Evolutionary conservation across 2,797 vertebrate species (phyloP), one percentile per base, ranked within the genome.

Genomic region (Urophycis tenuis): DNA sequence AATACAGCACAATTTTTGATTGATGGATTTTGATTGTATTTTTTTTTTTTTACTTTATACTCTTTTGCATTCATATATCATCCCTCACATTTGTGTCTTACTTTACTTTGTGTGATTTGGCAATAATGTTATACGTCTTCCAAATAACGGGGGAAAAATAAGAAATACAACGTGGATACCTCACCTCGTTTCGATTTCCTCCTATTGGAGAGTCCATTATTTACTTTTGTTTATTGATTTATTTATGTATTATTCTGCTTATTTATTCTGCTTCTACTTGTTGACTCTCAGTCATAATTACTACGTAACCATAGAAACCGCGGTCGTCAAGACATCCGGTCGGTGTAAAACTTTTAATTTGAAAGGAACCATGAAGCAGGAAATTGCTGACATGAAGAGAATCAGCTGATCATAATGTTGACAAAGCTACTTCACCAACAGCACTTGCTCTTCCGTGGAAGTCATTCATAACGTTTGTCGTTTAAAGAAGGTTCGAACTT

Each of bases 401-500:
- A 78, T 93, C 93, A 93, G 85, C 82, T 93, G 92, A 93, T 84
- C 73, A n/a, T 25, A 35, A 2, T 85, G 80, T 90, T 90, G 83
- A 84, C 85, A 79, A 83, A 31, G 85, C 84, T 53, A 35, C 0
- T 10, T 67, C n/a, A 29, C 10, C 53, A 7, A 12, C 60, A 29
- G n/a, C 7, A 25, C 53, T 53, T 5, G 19, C 45, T 17, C 5
- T 19, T 53, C 39, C 11, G 45, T 22, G 45, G 45, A 22, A 5
- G 15, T 17, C 5, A 7, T 53, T 22, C 4, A n/a, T 53, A 60
- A 60, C 53, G 12, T n/a, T 53, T 22, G 9, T 9, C 53, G 1
- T 60, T n/a, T n/a, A 25, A 25, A 60, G 53, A 60, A 60, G 32
- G 30, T 30, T 5, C 15, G 12, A 30, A 19, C 39, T 41, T 41